A percentile compares a stretch with the other conserved stretches of the same genome.
Evolutionary conservation across 2,888 invertebrate species (phyloP).

Genomic region (Vesta saturnalis): DNA sequence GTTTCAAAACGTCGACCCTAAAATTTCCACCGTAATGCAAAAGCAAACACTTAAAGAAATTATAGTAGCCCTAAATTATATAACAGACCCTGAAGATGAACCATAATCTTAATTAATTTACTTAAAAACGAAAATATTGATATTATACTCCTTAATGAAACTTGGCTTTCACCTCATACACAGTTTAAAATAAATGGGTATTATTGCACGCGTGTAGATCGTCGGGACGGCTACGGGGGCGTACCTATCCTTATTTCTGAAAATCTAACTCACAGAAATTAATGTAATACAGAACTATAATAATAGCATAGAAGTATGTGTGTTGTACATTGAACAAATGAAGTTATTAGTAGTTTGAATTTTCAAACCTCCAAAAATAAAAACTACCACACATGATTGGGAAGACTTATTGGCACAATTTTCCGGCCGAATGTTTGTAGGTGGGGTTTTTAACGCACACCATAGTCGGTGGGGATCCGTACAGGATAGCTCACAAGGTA

Average conservation of each 20-base stretch:
- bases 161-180: neutral
- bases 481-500: no score
- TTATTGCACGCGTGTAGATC: neutral
- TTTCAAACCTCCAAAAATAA: neutral
- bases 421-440: neutral
- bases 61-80: neutral
- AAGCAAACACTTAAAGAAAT: neutral
- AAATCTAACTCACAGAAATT: neutral
- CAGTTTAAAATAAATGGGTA: neutral
- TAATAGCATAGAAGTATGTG: neutral
- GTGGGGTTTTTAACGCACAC: neutral
- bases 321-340: neutral
- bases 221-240: neutral
- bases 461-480: no score
- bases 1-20: neutral
- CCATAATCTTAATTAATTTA: neutral
- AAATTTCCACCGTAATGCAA: neutral
- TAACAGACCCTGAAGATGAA: neutral
- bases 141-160: neutral
- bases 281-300: neutral
- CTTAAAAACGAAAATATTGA: neutral
- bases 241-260: neutral
- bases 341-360: neutral
- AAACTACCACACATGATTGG: neutral
- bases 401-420: neutral